phyloP scores from a whole-genome alignment of 1,140 invertebrate species.

The Cydia amplana region DNA sequence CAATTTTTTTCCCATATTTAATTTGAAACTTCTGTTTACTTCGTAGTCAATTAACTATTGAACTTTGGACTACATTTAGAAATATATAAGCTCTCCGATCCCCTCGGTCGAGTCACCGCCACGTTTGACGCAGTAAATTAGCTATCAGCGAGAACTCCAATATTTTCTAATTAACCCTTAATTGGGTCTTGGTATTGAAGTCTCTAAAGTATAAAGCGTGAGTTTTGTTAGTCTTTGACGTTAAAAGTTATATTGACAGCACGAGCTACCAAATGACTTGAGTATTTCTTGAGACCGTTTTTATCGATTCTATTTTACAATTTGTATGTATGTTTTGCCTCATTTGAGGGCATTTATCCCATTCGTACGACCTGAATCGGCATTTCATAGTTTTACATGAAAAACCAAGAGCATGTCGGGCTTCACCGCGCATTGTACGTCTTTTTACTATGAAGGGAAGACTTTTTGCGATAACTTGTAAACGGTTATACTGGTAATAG shows the following conservation, averaged over 20 bases:
- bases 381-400: too few species aligned
- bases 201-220: background rate
- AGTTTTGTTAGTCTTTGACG: background rate
- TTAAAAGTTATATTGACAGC: background rate
- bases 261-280: background rate
- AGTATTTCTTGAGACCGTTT: too few species aligned
- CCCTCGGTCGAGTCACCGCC: slow-evolving; percentile 11
- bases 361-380: too few species aligned
- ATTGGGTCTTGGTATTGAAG: background rate
- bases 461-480: too few species aligned
- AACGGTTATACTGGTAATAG: too few species aligned
- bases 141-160: background rate
- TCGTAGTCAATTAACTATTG: background rate
- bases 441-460: too few species aligned
- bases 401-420: too few species aligned
- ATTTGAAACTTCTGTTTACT: background rate
- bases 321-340: too few species aligned
- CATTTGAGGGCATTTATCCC: too few species aligned
- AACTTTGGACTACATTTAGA: background rate
- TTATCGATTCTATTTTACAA: too few species aligned
- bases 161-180: slow-evolving; percentile 23
- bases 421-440: too few species aligned
- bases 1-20: background rate
- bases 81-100: slow-evolving; percentile 2
- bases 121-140: slow-evolving; percentile 21